Conservation (phyloP, 2,888 invertebrate genomes). For the Rotaria macrura region DNA sequence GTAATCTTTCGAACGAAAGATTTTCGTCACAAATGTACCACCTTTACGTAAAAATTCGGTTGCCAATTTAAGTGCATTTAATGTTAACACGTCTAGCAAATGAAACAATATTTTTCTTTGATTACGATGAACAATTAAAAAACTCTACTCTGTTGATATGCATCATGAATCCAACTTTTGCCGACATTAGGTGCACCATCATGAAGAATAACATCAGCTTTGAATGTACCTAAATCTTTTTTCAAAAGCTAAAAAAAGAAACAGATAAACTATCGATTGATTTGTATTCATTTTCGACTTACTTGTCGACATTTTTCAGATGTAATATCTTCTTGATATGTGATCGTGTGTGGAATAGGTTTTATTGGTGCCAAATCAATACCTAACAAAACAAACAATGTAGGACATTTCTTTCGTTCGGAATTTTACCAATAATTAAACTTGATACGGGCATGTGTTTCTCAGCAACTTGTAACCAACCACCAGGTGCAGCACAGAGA, state of each 20-base stretch:
- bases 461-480: conserved; percentile 94
- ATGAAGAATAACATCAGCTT: conserved; percentile 86
- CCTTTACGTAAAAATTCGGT: conserved; percentile 75
- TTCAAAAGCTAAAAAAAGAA: conserved; percentile 56
- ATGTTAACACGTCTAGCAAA: conserved; percentile 65
- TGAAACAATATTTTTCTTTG: too few relatives aligned
- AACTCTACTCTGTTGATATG: conserved; percentile 67
- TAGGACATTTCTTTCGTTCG: conserved; percentile 33
- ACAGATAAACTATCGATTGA: background rate
- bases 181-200: conserved; percentile 96
- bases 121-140: conserved; percentile 13
- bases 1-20: conserved; percentile 95
- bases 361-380: conserved; percentile 90
- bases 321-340: conserved; percentile 85
- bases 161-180: conserved; percentile 90
- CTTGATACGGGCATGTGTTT: conserved; percentile 94
- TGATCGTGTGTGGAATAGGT: conserved; percentile 75
- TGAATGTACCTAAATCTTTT: conserved; percentile 81
- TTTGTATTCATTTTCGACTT: conserved; percentile 20
- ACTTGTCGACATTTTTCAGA: conserved; percentile 70
- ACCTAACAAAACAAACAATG: background rate
- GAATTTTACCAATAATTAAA: conserved; percentile 64
- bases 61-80: conserved; percentile 83
- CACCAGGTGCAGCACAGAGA: conserved; percentile 95
- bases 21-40: conserved; percentile 95